These are phyloP conservation scores for Heterodera carotae DNA, from an alignment of 1,140 invertebrate species.

Conservation along the genomic window DNA sequence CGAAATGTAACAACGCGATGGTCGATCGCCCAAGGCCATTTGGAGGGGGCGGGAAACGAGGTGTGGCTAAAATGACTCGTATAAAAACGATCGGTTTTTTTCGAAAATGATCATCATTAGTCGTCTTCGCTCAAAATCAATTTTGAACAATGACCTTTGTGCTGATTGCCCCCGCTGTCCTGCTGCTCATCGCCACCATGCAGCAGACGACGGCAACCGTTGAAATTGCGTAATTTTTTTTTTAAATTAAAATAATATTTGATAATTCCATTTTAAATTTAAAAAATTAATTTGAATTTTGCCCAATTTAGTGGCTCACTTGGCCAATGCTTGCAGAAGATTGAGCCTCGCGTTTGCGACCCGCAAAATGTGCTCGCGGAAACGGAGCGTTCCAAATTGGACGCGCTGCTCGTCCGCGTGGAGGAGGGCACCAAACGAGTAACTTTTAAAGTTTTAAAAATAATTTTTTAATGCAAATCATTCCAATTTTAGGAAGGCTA, in stretches of 20 bases:
- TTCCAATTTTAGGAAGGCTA: neutral
- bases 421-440: slow-evolving; percentile 4
- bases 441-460: neutral
- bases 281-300: no score
- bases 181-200: no score
- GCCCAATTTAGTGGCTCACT: neutral
- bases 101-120: neutral
- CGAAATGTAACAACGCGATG: no score
- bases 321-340: neutral
- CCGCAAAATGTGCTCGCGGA: neutral
- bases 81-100: neutral
- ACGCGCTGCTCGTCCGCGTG: neutral
- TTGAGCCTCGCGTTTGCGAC: slow-evolving; percentile 2
- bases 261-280: no score
- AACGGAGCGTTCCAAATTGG: neutral
- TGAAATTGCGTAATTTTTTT: no score
- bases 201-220: no score
- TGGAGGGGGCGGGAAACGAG: neutral
- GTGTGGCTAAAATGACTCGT: no score
- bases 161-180: no score
- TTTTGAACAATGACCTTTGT: no score
- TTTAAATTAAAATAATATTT: neutral
- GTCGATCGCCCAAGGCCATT: neutral
- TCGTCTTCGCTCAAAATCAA: no score
- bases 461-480: neutral